Conservation (phyloP, 2,797 vertebrate genomes). For the Cynodonichthys magdalenae region DNA sequence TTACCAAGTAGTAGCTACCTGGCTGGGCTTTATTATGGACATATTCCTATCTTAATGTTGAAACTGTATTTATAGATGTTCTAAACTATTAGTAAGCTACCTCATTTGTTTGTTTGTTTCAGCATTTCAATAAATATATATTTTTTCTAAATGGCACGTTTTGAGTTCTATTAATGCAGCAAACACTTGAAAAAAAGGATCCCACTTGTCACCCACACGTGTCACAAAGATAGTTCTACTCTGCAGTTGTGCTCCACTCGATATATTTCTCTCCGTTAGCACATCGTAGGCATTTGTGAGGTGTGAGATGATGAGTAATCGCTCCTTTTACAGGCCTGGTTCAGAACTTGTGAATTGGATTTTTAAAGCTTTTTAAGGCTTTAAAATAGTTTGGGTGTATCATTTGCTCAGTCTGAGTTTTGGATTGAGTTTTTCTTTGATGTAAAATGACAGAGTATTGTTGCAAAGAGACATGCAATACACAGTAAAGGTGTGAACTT, state of each 20-base stretch:
- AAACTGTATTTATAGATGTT: slow-evolving; percentile 55
- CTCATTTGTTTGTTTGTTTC: slow-evolving; percentile 31
- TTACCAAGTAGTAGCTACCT: no score
- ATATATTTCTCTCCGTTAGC: slow-evolving; percentile 48
- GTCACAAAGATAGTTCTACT: slow-evolving; percentile 60
- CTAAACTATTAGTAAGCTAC: slow-evolving; percentile 40
- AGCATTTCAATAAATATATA: slow-evolving; percentile 62
- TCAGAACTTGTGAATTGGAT: slow-evolving; percentile 56
- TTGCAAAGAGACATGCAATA: background rate
- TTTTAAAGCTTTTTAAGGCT: slow-evolving; percentile 31
- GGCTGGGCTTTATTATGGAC: no score
- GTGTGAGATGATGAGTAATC: slow-evolving; percentile 79
- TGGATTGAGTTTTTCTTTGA: no score
- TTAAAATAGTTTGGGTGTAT: slow-evolving; percentile 42
- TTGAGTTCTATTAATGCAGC: slow-evolving; percentile 22
- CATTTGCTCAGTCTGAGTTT: background rate
- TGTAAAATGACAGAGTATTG: no score
- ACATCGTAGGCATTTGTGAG: slow-evolving; percentile 66
- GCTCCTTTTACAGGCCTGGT: slow-evolving; percentile 58
- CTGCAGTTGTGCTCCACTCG: slow-evolving; percentile 57
- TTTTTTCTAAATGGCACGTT: slow-evolving; percentile 23
- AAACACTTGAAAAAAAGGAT: slow-evolving; percentile 15
- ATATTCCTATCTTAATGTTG: no score
- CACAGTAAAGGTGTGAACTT: background rate
- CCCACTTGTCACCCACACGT: slow-evolving; percentile 65